Conservation (phyloP, 2,888 invertebrate species). For the Xestia sexstrigata region DNA sequence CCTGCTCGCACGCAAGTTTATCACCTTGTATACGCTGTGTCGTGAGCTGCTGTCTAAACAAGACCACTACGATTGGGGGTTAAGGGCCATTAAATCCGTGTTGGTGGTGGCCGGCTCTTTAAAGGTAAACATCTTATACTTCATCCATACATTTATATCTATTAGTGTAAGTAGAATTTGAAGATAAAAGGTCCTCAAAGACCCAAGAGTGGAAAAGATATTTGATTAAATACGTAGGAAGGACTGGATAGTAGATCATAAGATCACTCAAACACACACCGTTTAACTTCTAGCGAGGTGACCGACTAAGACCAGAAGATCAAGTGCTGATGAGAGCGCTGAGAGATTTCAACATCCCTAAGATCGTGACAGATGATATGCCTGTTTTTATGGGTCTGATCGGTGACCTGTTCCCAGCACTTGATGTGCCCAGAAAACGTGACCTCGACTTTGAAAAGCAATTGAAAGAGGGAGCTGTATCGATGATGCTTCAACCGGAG, state of each 20-base stretch:
- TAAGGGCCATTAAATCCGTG: constrained; percentile 98
- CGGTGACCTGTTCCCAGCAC: constrained; percentile 97
- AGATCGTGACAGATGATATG: constrained; percentile 97
- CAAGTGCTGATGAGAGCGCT: constrained; percentile 98
- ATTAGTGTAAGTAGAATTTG: background rate
- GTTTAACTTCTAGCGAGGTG: constrained; percentile 90
- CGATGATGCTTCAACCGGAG: constrained; percentile 97
- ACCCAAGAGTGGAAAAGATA: background rate
- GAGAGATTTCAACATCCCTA: constrained; percentile 98
- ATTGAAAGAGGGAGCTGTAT: constrained; percentile 94
- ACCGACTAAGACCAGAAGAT: constrained; percentile 95
- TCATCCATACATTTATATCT: background rate
- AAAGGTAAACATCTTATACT: constrained; percentile 89
- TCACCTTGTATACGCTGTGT: constrained; percentile 97
- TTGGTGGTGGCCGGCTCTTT: constrained; percentile 98
- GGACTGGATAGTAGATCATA: background rate
- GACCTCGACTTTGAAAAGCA: constrained; percentile 96
- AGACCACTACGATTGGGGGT: constrained; percentile 99
- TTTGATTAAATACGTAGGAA: constrained; percentile 1
- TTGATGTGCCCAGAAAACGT: constrained; percentile 97
- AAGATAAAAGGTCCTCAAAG: too few species aligned
- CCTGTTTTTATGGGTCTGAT: constrained; percentile 98
- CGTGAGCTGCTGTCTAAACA: constrained; percentile 97
- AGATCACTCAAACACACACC: background rate
- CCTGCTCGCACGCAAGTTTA: constrained; percentile 97